Evolutionary conservation across 2,797 vertebrate genomes (phyloP), one percentile per base, ranked within the genome.

Genomic region (Ctenosaura bakeri): DNA sequence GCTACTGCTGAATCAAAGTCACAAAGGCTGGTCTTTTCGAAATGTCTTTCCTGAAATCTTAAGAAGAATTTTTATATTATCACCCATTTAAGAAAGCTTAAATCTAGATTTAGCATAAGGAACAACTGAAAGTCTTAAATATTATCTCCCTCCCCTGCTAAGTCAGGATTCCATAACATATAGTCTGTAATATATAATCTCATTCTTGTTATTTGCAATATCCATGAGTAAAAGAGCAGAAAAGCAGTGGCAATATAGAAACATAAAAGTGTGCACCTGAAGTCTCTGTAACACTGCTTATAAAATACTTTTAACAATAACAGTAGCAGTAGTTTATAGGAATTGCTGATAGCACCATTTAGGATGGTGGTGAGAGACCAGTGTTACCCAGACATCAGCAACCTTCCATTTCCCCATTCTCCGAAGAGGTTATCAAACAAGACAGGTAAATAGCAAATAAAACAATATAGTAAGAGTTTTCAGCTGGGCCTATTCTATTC

Each of bases 1-100:
- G 94, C 95, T 78, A 96, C 91, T 64, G 96, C 95, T 93, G 96
- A 95, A 80, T 91, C 95, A 88, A 97, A 96, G 86, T 97, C 96
- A 96, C 93, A 96, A 76, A 95, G 89, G 94, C 95, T 96, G 14
- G 84, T 94, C 84, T 94, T 96, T 88, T 94, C 94, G 90, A 95
- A 93, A 59, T 88, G 85, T 50, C 83, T 96, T 93, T 92, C 89
- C 90, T 84, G 95, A 94, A 97, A 92, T 94, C 97, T 98, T 96
- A 93, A 71, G 10, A 91, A 92, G 10, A 90, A 93, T 77, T 26
- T 0, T n/a, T 88, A 42, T 82, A 91, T 84, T 26, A 62, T 89
- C 79, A 87, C 6, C 13, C 32, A 13, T 42, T 64, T 69, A 38
- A 78, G 35, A 90, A 87, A 77, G 20, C 18, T 87, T 77, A 66